These are phyloP conservation scores for Drosophila affinis DNA, from an alignment of 2,888 invertebrate genomes.

Conservation along the genomic window DNA sequence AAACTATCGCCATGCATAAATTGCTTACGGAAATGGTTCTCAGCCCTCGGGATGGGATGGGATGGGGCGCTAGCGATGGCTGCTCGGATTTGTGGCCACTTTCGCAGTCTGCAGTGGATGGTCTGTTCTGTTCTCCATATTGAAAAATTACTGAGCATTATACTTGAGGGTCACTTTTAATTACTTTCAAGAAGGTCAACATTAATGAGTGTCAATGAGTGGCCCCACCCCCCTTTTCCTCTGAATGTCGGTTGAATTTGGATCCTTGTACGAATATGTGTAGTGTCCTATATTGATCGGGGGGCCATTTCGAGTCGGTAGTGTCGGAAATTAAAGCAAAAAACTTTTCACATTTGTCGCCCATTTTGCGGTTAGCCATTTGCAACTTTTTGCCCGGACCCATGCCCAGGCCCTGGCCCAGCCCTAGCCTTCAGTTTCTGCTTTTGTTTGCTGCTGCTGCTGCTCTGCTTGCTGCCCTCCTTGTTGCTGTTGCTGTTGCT, in stretches of 20 bases:
- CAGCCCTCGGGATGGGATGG: constrained; percentile 7
- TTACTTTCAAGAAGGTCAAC: constrained; percentile 82
- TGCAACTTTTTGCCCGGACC: constrained; percentile 48
- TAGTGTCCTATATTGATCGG: constrained; percentile 57
- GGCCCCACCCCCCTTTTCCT: not conserved
- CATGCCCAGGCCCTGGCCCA: not conserved
- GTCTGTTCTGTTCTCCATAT: constrained; percentile 7
- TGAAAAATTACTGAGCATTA: constrained; percentile 81
- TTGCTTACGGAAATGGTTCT: constrained; percentile 49
- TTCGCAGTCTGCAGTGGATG: constrained; percentile 13
- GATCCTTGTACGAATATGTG: not conserved
- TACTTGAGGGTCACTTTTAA: constrained; percentile 81
- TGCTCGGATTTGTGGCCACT: constrained; percentile 11
- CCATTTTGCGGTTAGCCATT: constrained; percentile 59
- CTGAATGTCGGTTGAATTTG: constrained; percentile 10
- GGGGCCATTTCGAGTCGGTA: constrained; percentile 9
- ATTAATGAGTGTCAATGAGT: constrained; percentile 74
- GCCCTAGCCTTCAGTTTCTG: not conserved
- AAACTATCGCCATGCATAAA: constrained; percentile 52
- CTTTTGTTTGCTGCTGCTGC: constrained; percentile 10
- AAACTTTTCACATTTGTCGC: constrained; percentile 74
- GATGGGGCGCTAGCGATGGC: not conserved
- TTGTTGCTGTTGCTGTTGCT: constrained; percentile 7
- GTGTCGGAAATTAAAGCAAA: constrained; percentile 52
- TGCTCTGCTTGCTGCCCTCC: constrained; percentile 5